These are phyloP conservation scores for Ophion ventricosus DNA, from an alignment of 2,888 invertebrate genomes.

Conservation along the genomic window DNA sequence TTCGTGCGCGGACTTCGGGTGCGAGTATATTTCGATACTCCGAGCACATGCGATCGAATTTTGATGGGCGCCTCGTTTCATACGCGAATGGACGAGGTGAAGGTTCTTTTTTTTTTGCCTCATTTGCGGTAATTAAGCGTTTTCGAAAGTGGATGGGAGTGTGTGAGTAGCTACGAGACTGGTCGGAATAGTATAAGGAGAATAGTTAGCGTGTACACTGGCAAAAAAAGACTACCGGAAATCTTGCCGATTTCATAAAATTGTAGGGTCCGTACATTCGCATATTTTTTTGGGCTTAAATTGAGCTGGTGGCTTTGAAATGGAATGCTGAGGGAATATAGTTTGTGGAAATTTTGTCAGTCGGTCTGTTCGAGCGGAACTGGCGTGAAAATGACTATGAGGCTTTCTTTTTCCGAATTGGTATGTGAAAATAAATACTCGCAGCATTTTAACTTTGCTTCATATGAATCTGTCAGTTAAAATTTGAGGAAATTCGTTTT, in stretches of 20 bases:
- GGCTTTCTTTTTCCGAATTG: not conserved
- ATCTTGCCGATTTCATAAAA: not conserved
- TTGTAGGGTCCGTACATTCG: not conserved
- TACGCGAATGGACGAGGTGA: not conserved
- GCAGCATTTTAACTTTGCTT: not conserved
- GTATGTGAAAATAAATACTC: not conserved
- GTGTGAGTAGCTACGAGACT: not conserved
- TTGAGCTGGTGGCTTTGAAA: not conserved
- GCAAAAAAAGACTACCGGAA: not conserved
- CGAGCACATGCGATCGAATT: not conserved
- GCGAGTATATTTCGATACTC: not conserved
- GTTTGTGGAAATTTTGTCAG: no score
- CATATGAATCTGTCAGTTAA: no score
- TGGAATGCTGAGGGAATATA: not conserved
- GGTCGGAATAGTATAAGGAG: not conserved
- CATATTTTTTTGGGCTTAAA: not conserved
- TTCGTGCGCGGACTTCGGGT: not conserved
- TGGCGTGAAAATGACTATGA: no score
- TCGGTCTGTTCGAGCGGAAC: no score
- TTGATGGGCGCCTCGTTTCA: not conserved
- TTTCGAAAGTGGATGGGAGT: not conserved
- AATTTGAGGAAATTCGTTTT: no score
- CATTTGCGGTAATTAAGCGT: conserved; percentile 1
- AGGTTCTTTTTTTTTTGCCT: not conserved
- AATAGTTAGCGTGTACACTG: not conserved